Evolutionary conservation across 2,888 invertebrate genomes (phyloP).

Genomic region (Halictus quadricinctus): DNA sequence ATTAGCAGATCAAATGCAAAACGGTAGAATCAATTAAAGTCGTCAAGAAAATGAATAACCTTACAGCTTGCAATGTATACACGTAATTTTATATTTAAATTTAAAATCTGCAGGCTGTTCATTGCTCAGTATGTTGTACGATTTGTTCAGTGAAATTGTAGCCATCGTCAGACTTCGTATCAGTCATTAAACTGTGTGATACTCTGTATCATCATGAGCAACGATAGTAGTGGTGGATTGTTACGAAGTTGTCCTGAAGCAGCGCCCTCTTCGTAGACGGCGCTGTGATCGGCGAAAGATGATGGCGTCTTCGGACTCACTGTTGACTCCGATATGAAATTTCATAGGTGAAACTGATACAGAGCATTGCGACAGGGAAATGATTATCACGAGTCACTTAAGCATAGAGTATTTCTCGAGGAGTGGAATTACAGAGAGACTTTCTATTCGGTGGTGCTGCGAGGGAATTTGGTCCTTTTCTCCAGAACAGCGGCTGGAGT

Average conservation of each 20-base stretch:
- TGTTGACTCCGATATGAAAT: conserved; percentile 17
- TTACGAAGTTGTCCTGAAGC: neutral
- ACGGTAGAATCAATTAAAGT: no score
- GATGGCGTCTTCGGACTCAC: neutral
- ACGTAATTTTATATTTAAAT: no score
- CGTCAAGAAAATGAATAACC: no score
- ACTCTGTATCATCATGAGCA: neutral
- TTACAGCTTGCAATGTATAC: no score
- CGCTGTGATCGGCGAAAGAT: neutral
- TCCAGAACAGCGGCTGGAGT: neutral
- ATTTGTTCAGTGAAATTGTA: no score
- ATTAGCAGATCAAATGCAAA: no score
- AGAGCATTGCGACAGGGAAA: neutral
- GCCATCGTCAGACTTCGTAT: no score
- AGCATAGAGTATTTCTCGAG: conserved; percentile 1
- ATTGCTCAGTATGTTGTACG: no score
- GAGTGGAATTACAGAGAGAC: conserved; percentile 5
- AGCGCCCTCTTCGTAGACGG: neutral
- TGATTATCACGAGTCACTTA: conserved; percentile 16
- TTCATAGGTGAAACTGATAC: conserved; percentile 15
- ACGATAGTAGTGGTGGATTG: neutral
- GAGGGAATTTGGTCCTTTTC: neutral
- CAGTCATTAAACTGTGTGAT: no score
- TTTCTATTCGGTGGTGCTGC: neutral
- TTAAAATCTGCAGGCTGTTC: no score